Evolutionary conservation across 2,797 vertebrate genomes (phyloP), one percentile per base, ranked within the genome.

Genomic region (Chrosomus eos): DNA sequence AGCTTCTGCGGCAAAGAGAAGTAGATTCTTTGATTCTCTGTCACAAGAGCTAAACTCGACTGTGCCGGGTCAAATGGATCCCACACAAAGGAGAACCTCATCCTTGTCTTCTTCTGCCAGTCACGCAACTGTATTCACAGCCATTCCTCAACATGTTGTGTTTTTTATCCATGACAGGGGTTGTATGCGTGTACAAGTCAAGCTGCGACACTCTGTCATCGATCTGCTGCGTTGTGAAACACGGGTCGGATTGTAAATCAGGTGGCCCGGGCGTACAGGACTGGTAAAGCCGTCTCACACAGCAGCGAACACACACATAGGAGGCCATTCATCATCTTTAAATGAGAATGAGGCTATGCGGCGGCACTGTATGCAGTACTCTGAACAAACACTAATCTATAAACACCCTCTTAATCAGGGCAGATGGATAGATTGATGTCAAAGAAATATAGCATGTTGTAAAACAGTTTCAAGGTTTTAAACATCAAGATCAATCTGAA

Each of bases 341-440:
- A 72, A 74, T 38, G 81, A 77, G 26, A 51, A 60, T 1, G 18
- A 4, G 40, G 38, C 26, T 79, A 70, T 38, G 78, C 62, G 23
- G 51, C 10, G 51, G 38, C 26, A 28, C 68, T 76, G 40, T 74
- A 74, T 40, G 38, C 38, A n/a, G 9, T 9, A 26, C 51, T 66
- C 33, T 87, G 43, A 76, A 62, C 80, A 82, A 82, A 82, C 66
- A 66, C 80, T 73, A 75, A 88, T 83, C 87, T 71, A 83, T 77
- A 83, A 78, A 75, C 28, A 19, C 51, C 75, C 72, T 77, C 80
- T 88, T 77, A 79, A 85, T 85, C 74, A 45, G 58, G 1, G 7
- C 38, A 72, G 45, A 74, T 62, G 21, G 74, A 66, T 64, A 48
- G 60, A 64, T 73, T 70, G 68, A 82, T 67, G 73, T 26, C 38